These are phyloP conservation scores for Forbesichthys agassizii DNA, from an alignment of 2,113 vertebrate genomes.

Conservation along the genomic window DNA sequence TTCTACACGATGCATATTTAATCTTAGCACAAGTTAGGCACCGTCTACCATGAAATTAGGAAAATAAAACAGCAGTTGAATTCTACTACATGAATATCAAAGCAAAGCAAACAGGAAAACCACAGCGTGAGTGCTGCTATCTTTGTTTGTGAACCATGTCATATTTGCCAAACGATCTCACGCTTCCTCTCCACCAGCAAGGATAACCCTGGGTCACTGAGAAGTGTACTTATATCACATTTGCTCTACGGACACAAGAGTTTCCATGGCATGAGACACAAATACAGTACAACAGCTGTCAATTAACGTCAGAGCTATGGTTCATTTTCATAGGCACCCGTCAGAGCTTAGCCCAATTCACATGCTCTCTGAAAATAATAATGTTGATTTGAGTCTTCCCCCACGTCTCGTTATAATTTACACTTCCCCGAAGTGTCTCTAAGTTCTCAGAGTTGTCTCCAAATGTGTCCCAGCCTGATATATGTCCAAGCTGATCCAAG, in stretches of 20 bases:
- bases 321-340: neutral
- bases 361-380: neutral
- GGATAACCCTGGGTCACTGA: too few species aligned
- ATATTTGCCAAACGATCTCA: too few species aligned
- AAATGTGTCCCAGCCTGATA: constrained; percentile 17
- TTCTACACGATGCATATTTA: too few species aligned
- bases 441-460: constrained; percentile 1
- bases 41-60: neutral
- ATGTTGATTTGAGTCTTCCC: neutral
- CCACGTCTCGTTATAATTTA: neutral
- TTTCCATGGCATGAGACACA: neutral
- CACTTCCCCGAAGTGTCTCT: constrained; percentile 2
- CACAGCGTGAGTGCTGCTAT: neutral
- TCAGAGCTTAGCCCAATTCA: neutral
- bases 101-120: neutral
- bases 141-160: too few species aligned
- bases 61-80: neutral
- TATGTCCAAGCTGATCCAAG: constrained; percentile 11
- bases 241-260: too few species aligned
- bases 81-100: neutral
- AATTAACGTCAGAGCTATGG: neutral
- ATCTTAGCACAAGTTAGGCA: too few species aligned
- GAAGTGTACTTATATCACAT: too few species aligned
- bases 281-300: neutral
- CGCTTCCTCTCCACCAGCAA: too few species aligned